Base-by-base conservation (phyloP, 2,888 invertebrate genomes). In the Coremacera marginata region DNA sequence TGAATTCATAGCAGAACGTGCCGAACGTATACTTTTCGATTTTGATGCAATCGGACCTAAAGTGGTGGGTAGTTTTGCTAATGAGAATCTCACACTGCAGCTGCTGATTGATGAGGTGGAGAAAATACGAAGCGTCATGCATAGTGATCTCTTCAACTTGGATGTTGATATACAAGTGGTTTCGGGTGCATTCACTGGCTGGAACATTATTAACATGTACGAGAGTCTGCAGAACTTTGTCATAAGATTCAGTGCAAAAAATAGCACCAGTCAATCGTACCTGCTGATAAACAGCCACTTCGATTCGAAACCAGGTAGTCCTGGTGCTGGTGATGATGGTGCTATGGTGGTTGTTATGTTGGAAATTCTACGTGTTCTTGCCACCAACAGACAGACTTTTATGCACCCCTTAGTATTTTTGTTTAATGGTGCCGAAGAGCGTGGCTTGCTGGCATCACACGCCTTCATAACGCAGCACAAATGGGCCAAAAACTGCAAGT, bases 261-360 rank as follows among this genome's bases (percentile, higher is more conserved):
- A 81, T 44, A 83, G 84, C 2, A 79, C 80, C 7, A 87, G 87
- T 63, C 81, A 85, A 34, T 83, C 84, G 44, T 86, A 85, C 78
- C 78, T 89, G 11, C 90, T 98, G 62, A 90, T 98, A 76, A 98
- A 98, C 90, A 96, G 98, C 82, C 98, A 98, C 88, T 98, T 95
- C 88, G 98, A 98, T 89, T 94, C 96, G 67, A 95, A 97, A 79
- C 94, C 95, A 25, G 94, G 93, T 82, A 96, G 97, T 86, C 93
- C 96, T 86, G 97, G 93, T 83, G 92, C 92, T 16, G 92, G 92
- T 65, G 93, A 94, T 86, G 92, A 93, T 87, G 92, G 92, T 44
- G 90, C 92, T 11, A 92, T 92, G 85, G 92, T 93, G 84, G 91
- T 91, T 27, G 90, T 92, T 3, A 92, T 93, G 92, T 84, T 94